Conservation (phyloP, 1,140 invertebrate species). For the Pentalonia nigronervosa region DNA sequence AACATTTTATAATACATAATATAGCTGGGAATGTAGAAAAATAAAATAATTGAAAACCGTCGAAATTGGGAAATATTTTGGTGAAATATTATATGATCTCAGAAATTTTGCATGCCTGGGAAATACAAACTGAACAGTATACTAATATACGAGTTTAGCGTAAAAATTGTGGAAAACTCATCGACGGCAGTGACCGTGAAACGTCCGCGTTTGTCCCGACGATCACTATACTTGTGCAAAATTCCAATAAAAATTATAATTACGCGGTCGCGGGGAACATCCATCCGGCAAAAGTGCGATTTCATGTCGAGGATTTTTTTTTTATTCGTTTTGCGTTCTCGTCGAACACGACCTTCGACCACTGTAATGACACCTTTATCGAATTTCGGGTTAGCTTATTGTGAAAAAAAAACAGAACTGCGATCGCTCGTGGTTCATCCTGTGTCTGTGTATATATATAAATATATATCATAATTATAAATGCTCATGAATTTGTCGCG, state of each 20-base stretch:
- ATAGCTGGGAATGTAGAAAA: not conserved
- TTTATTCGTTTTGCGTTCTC: not conserved
- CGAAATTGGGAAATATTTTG: not conserved
- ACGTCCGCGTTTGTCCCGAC: not conserved
- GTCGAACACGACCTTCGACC: not conserved
- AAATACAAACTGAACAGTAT: not conserved
- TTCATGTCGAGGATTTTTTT: not conserved
- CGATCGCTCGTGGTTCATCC: not conserved
- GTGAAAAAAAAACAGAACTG: not conserved
- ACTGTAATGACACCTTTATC: not conserved
- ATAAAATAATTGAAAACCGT: not conserved
- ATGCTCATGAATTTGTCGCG: not conserved
- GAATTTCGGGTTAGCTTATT: not conserved
- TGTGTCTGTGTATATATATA: not conserved
- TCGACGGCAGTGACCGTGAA: not conserved
- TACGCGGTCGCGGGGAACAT: too few relatives aligned
- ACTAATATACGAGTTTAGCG: not conserved
- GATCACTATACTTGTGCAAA: not conserved
- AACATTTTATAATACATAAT: not conserved
- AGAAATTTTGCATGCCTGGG: not conserved
- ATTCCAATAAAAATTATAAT: not conserved
- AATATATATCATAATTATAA: not conserved
- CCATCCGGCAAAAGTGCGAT: not conserved
- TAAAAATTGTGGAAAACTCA: not conserved
- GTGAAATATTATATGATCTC: not conserved